Evolutionary conservation across 2,797 vertebrate species (phyloP), one percentile per base, ranked within the genome.

Genomic region (Columba guinea): DNA sequence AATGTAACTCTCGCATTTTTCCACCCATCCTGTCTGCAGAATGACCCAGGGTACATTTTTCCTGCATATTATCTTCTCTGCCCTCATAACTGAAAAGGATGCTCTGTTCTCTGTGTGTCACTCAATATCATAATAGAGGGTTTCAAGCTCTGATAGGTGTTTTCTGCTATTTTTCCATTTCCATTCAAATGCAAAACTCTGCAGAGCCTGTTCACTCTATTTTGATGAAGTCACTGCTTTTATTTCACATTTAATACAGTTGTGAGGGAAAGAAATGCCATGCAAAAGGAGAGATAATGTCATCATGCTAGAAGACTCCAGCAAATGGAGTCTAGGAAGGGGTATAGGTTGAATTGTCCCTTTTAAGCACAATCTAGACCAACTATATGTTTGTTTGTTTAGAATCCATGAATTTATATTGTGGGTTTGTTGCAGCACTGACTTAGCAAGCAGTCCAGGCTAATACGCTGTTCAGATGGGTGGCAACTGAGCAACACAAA

Each of bases 111-210:
- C 48, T 55, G 3, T n/a, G 12, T 35, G 52, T 26, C 20, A 4
- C 17, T 83, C 71, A 34, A 4, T 80, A 67, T 15, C 39, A 74
- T 56, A 75, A 79, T 4, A 52, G 32, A 46, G 5, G 20, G 2
- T 1, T 63, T 59, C 62, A 79, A 74, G 27, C 21, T 22, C 46
- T 59, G 23, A 62, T 22, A 68, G 32, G 23, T 21, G 3, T n/a
- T 90, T 87, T 69, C 48, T 85, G 20, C 28, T 58, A n/a, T 73
- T 92, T 87, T 59, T 59, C 32, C 7, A 13, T 68, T 91, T 89
- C 5, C 41, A 94, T 93, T 86, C 7, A 76, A 79, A 58, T 8
- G 51, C 32, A n/a, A 79, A 92, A 46, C 39, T 51, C 58, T 26
- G 10, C 81, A 84, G 51, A 65, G 3, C 13, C 46, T 58, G 7